These are phyloP conservation scores for Eriosoma lanigerum DNA, from an alignment of 1,140 invertebrate species.

Conservation along the genomic window DNA sequence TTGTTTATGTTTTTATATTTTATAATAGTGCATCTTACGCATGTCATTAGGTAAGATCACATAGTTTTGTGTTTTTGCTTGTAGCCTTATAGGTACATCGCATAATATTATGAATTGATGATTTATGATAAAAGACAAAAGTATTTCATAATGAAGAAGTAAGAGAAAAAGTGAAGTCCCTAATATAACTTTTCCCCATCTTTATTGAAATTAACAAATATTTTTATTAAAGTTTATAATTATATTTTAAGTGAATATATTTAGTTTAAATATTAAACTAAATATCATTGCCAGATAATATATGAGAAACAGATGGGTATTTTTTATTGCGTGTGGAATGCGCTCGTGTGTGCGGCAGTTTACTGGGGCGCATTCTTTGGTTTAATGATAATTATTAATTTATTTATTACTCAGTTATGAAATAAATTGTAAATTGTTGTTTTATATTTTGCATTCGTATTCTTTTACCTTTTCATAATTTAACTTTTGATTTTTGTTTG, in stretches of 20 bases:
- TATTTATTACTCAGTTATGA: neutral
- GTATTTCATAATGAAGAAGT: too few relatives aligned
- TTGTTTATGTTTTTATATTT: neutral
- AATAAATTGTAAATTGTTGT: neutral
- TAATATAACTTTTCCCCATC: too few relatives aligned
- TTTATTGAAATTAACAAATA: neutral
- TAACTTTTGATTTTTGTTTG: neutral
- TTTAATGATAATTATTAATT: neutral
- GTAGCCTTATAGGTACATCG: too few relatives aligned
- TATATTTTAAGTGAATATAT: slow-evolving; percentile 25
- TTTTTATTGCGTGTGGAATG: slow-evolving; percentile 17
- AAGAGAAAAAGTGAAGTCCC: too few relatives aligned
- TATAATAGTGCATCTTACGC: too few relatives aligned
- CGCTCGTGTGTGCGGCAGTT: slow-evolving; percentile 1
- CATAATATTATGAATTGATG: too few relatives aligned
- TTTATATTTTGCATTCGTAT: neutral
- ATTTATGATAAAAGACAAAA: too few relatives aligned
- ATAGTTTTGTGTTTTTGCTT: too few relatives aligned
- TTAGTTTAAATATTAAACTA: slow-evolving; percentile 11
- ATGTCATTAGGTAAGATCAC: too few relatives aligned
- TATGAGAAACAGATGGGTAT: slow-evolving; percentile 29
- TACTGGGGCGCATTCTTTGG: slow-evolving; percentile 25
- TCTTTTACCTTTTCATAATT: neutral
- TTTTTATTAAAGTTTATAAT: neutral
- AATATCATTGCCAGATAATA: slow-evolving; percentile 8